Base-by-base conservation (phyloP, 2,113 vertebrate genomes). In the Chitala chitala region DNA sequence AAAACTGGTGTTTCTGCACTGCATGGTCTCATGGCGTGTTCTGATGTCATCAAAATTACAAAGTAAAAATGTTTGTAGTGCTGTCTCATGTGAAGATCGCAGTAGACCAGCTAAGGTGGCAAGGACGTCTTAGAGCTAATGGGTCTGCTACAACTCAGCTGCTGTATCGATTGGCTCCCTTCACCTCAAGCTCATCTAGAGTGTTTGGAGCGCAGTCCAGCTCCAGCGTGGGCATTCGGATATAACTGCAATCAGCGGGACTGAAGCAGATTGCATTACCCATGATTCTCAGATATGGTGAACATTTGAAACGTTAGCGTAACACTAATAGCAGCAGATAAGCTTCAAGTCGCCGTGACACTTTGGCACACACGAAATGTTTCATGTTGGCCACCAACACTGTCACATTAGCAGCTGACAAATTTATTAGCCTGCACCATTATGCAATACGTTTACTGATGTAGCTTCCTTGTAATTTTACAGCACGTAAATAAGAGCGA, bases 401-500 rank as follows among this genome's bases (percentile, higher is more conserved):
- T 63, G 33, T 15, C 9, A 3, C 31, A 36, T 33, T 36, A 38
- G 59, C 59, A 17, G n/a, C 59, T 63, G 59, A 63, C 31, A 63
- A 63, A 63, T 63, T 63, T 29, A 63, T 63, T 63, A 63, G 59
- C 59, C 59, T 0, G 6, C 31, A 63, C 38, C 38, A 63, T 63
- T 17, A 63, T 36, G 33, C 9, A 63, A 13, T 33, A 38, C 31
- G 58, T 12, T 6, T 4, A 6, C 5, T 46, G 44, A 6, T 46
- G 5, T 46, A 12, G 5, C 12, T 63, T 29, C 38, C 59, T 33
- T 63, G 7, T 33, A 29, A 6, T 63, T 63, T 6, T 33, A 36
- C 33, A 63, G 31, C 38, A 36, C n/a, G 3, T 9, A 63, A 33
- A 29, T 9, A 63, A 38, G 31, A 33, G 38, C n/a, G n/a, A n/a